These are phyloP conservation scores for Synergus itoensis DNA, from an alignment of 2,888 invertebrate genomes.

Conservation along the genomic window DNA sequence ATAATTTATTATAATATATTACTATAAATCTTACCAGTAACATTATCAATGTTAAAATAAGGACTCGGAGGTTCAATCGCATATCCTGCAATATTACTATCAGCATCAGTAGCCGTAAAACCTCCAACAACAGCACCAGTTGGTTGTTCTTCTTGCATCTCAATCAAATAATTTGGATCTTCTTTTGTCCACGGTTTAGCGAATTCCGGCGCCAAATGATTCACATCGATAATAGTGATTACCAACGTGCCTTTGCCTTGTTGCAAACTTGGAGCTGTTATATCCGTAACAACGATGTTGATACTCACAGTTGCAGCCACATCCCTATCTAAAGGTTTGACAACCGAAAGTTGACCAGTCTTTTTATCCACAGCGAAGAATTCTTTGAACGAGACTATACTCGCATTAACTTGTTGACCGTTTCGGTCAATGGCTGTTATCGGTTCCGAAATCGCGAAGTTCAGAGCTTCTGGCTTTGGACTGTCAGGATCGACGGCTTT, in stretches of 20 bases:
- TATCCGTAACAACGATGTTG: conserved; percentile 89
- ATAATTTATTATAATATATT: neutral
- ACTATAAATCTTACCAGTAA: conserved; percentile 82
- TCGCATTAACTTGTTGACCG: conserved; percentile 84
- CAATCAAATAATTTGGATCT: conserved; percentile 82
- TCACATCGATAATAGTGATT: conserved; percentile 82
- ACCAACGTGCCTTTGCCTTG: conserved; percentile 86
- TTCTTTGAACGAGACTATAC: conserved; percentile 76
- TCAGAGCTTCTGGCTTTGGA: conserved; percentile 83
- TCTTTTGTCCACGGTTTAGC: conserved; percentile 85
- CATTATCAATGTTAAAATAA: conserved; percentile 89
- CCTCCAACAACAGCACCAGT: conserved; percentile 88
- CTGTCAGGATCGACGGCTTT: conserved; percentile 91
- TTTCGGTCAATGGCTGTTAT: conserved; percentile 91
- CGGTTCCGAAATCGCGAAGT: conserved; percentile 84
- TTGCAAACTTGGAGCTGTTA: conserved; percentile 88
- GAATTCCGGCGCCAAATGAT: conserved; percentile 82
- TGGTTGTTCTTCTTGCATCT: conserved; percentile 90
- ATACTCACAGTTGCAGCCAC: conserved; percentile 88
- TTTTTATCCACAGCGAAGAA: conserved; percentile 84
- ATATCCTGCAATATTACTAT: conserved; percentile 90
- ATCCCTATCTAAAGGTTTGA: conserved; percentile 82
- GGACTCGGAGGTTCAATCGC: conserved; percentile 85
- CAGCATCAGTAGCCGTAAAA: conserved; percentile 88
- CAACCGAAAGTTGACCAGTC: conserved; percentile 83